These are phyloP conservation scores for Phaethornis superciliosus DNA, from an alignment of 2,113 vertebrate species.

Conservation along the genomic window DNA sequence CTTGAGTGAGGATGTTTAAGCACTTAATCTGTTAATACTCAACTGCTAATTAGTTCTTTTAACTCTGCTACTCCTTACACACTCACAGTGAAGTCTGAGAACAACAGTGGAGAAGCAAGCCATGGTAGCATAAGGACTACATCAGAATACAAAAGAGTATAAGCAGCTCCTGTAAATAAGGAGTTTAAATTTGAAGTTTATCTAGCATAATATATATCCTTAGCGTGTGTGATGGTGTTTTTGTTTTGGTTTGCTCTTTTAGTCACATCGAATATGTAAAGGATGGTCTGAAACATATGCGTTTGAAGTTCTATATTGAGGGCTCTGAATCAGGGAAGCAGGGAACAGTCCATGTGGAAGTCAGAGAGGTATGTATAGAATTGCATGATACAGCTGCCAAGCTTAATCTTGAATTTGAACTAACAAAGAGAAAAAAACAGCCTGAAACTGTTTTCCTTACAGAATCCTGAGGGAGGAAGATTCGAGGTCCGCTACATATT, in stretches of 20 bases:
- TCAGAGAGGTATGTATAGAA: constrained; percentile 87
- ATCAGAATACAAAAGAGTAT: background rate
- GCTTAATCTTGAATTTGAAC: background rate
- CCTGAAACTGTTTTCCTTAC: constrained; percentile 5
- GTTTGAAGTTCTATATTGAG: constrained; percentile 94
- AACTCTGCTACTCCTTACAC: background rate
- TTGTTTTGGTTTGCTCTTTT: constrained; percentile 29
- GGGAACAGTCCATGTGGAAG: constrained; percentile 90
- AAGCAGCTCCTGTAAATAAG: background rate
- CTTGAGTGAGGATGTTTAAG: background rate
- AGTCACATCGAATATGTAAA: constrained; percentile 89
- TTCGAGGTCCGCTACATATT: constrained; percentile 91
- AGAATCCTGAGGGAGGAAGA: constrained; percentile 87
- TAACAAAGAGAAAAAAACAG: background rate
- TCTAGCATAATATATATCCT: background rate
- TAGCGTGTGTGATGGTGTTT: background rate
- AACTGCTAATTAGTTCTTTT: background rate
- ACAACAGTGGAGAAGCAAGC: background rate
- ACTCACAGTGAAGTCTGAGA: background rate
- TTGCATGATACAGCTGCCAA: background rate
- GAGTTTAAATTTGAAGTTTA: background rate
- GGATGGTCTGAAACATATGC: constrained; percentile 86
- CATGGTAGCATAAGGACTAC: background rate
- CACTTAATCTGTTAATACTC: background rate
- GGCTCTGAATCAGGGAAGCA: constrained; percentile 88